Evolutionary conservation across 1,140 invertebrate genomes (phyloP).

Genomic region (Delia radicum): DNA sequence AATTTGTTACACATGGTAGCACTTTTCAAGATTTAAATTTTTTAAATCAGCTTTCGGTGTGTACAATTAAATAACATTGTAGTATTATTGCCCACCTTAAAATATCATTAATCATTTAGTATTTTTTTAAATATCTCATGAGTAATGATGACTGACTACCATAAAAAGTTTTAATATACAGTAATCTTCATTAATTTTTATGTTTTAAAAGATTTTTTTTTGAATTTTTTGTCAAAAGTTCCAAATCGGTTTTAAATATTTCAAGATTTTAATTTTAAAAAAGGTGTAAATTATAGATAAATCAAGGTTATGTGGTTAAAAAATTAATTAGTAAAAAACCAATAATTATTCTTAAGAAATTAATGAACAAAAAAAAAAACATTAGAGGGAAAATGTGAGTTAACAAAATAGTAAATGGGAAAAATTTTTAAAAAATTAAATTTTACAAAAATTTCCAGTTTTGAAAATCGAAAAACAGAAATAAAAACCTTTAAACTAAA

Average conservation of each 20-base stretch:
- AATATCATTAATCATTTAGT: conserved; percentile 12
- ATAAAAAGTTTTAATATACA: not conserved
- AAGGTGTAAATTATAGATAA: not conserved
- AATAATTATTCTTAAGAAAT: not conserved
- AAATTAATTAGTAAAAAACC: not conserved
- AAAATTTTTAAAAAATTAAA: too few relatives aligned
- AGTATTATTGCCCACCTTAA: not conserved
- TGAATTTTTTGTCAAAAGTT: not conserved
- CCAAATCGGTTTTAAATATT: not conserved
- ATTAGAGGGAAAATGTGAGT: not conserved
- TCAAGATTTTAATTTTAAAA: not conserved
- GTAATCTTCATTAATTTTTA: conserved; percentile 20
- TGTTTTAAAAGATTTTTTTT: too few relatives aligned
- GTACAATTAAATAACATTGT: not conserved
- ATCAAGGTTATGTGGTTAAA: not conserved
- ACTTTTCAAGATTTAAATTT: too few relatives aligned
- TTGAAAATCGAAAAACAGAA: too few relatives aligned
- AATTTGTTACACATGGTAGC: conserved; percentile 4
- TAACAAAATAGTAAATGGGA: too few relatives aligned
- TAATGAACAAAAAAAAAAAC: too few relatives aligned
- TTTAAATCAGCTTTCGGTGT: not conserved
- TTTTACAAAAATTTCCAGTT: too few relatives aligned
- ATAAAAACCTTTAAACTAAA: too few relatives aligned
- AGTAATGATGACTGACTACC: not conserved
- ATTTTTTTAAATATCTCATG: not conserved